Percentiles rank a stretch among this genome's conserved stretches.
These are phyloP conservation scores for Jacana jacana DNA, from an alignment of 2,113 vertebrate genomes.

Conservation along the genomic window DNA sequence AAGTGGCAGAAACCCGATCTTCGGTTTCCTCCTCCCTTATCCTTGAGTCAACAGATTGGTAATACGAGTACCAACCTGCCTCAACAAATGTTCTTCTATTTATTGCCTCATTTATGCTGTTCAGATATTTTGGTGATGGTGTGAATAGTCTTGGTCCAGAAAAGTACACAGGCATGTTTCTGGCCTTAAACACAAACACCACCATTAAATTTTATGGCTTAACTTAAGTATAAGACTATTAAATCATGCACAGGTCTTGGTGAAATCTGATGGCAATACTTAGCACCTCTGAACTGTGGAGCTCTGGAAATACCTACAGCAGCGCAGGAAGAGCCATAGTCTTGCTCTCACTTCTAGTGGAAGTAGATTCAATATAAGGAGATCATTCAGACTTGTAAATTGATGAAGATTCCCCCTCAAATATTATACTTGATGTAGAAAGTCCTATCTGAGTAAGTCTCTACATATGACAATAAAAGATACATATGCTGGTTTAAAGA, in stretches of 20 bases:
- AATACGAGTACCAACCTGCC: neutral
- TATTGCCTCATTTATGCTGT: neutral
- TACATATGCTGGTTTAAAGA: neutral
- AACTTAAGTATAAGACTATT: neutral
- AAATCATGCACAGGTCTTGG: neutral
- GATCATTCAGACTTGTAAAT: neutral
- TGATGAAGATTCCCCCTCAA: neutral
- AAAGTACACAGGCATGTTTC: neutral
- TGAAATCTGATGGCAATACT: neutral
- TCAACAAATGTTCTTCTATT: neutral
- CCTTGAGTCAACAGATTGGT: neutral
- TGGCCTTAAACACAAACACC: neutral
- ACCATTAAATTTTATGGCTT: slow-evolving; percentile 2
- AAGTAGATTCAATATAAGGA: neutral
- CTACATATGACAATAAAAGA: neutral
- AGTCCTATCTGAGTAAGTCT: neutral
- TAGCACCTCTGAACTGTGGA: slow-evolving; percentile 1
- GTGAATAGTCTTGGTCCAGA: neutral
- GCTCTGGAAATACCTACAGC: slow-evolving; percentile 22
- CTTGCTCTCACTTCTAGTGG: neutral
- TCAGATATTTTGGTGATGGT: neutral
- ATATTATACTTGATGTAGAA: neutral
- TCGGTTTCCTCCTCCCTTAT: neutral
- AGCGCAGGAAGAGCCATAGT: neutral
- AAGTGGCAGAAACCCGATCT: neutral